Percentiles rank a stretch among this genome's conserved stretches.
Evolutionary conservation across 53 echinoderm and acorn worm genomes (phyloP).

Genomic region (Echinometra lucunter): DNA sequence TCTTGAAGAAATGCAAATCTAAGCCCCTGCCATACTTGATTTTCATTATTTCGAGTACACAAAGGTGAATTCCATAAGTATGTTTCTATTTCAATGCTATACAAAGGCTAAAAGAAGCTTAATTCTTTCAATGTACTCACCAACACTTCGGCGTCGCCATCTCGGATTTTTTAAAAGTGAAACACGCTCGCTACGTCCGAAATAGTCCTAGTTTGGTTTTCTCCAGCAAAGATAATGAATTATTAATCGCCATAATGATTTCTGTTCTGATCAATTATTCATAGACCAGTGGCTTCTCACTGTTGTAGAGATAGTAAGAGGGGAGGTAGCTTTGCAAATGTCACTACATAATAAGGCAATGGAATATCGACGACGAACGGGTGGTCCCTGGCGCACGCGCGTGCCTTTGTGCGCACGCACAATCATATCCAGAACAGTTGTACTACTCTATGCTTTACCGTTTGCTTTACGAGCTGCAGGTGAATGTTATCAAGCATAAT

Average conservation of each 20-base stretch:
- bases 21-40: background rate
- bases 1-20: background rate
- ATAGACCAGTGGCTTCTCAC: slow-evolving; percentile 39
- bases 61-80: background rate
- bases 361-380: background rate
- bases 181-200: slow-evolving; percentile 57
- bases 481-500: background rate
- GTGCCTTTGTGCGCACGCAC: background rate
- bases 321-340: background rate
- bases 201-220: background rate
- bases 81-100: background rate
- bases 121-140: background rate
- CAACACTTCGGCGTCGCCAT: background rate
- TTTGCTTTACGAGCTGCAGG: background rate
- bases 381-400: background rate
- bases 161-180: background rate
- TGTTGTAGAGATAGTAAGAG: background rate
- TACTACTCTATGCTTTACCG: background rate
- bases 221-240: slow-evolving; percentile 57
- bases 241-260: slow-evolving; percentile 61
- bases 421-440: background rate
- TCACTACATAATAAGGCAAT: background rate
- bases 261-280: slow-evolving; percentile 62
- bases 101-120: background rate
- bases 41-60: background rate